A percentile compares a stretch with the other conserved stretches of the same genome.
phyloP scores from a whole-genome alignment of 2,113 vertebrate species.

The Thalassarche chlororhynchos region DNA sequence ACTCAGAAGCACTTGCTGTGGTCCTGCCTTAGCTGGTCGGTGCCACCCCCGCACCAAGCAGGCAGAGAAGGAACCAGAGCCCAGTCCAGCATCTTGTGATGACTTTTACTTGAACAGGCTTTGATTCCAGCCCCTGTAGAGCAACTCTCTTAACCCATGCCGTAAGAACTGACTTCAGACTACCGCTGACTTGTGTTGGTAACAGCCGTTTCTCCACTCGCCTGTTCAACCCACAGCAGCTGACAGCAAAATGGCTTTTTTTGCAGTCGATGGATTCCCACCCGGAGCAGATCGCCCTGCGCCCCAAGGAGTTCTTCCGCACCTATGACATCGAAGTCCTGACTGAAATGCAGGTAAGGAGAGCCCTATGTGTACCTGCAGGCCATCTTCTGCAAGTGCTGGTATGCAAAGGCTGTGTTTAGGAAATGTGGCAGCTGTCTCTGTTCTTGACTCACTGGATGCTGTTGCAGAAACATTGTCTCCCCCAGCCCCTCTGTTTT shows the following conservation, averaged over 20 bases:
- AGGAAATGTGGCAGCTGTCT: not conserved
- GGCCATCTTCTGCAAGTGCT: not conserved
- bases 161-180: not conserved
- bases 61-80: not conserved
- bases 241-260: not conserved
- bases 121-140: not conserved
- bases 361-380: not conserved
- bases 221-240: not conserved
- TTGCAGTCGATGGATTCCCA: conserved; percentile 92
- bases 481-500: not conserved
- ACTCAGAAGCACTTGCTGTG: not conserved
- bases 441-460: not conserved
- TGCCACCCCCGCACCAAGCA: accelerated
- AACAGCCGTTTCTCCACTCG: not conserved
- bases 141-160: not conserved
- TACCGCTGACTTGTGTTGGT: not conserved
- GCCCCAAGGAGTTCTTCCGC: conserved; percentile 91
- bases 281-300: conserved; percentile 89
- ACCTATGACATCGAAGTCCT: conserved; percentile 92
- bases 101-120: not conserved
- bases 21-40: not conserved
- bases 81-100: not conserved
- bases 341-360: conserved; percentile 90
- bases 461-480: accelerated
- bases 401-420: not conserved